Evolutionary conservation across 2,113 vertebrate genomes (phyloP), one percentile per base, ranked within the genome.

Genomic region (Nycticebus coucang): DNA sequence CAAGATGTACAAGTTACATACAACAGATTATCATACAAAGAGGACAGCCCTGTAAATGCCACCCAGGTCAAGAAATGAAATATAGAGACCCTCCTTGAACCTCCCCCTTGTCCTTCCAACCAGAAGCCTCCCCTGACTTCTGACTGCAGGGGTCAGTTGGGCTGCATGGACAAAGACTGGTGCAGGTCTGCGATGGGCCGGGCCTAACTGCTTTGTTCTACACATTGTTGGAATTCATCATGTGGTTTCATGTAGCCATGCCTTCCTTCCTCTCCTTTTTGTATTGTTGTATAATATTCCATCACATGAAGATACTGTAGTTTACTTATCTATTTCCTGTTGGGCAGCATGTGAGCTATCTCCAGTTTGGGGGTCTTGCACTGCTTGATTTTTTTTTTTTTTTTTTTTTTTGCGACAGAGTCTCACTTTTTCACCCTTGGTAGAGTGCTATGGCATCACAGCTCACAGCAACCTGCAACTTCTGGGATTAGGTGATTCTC

Each of bases 221-320:
- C 9, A 0, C 1, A 13, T 35, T 9, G 6, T 41, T 2, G 9
- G 5, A 8, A 13, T 2, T 8, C 66, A 3, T 6, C 41, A 24
- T 7, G 33, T 15, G 26, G 28, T 55, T 22, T 7, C 50, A 14
- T 15, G 8, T 1, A 30, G 69, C 60, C 15, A 0, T 1, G 30
- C 45, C 71, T 18, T 22, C 35, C 62, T 28, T 19, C 74, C 26
- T 35, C 4, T 5, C 60, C 55, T 35, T 78, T 72, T 14, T 6
- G 19, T 26, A 9, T 41, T 4, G 7, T 45, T 26, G 33, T 19
- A 5, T 81, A 5, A 41, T 0, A 7, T 55, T 60, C 22, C 66
- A 1, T 35, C 87, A 0, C 1, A 15, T 30, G 79, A 41, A 45
- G 35, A 28, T 0, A 4, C 22, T 45, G 4, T 4, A 0, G 35